Evolutionary conservation across 2,888 invertebrate species (phyloP).

Genomic region (Marasmarcha lunaedactyla): DNA sequence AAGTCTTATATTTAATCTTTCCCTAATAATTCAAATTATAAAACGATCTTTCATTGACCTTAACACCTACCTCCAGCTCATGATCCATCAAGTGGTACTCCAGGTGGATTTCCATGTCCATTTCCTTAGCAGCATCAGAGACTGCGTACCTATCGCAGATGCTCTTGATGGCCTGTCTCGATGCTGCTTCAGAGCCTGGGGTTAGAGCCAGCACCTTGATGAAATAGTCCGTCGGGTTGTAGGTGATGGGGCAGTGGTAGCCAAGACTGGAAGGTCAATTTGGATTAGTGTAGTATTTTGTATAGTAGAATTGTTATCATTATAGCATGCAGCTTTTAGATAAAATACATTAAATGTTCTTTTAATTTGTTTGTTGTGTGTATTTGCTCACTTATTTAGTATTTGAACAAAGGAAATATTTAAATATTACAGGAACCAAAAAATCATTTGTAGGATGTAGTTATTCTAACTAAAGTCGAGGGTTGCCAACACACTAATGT

Average conservation of each 20-base stretch:
- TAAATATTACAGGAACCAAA: too few species aligned
- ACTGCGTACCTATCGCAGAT: conserved; percentile 84
- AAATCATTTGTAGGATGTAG: too few species aligned
- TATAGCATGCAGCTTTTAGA: not conserved
- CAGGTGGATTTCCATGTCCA: conserved; percentile 79
- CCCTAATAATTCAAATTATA: too few species aligned
- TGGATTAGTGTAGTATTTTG: too few species aligned
- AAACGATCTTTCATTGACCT: too few species aligned
- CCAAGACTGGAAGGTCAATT: conserved; percentile 74
- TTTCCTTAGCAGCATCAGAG: conserved; percentile 80
- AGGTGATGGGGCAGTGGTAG: conserved; percentile 82
- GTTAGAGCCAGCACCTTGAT: conserved; percentile 85
- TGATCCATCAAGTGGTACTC: conserved; percentile 74
- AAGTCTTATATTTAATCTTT: too few species aligned
- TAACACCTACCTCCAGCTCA: conserved; percentile 56
- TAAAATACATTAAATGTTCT: not conserved
- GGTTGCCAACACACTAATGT: too few species aligned
- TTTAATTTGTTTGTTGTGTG: not conserved
- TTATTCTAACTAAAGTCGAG: too few species aligned
- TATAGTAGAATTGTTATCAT: not conserved
- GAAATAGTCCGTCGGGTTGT: conserved; percentile 92
- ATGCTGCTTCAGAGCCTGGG: conserved; percentile 81
- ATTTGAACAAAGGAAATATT: too few species aligned
- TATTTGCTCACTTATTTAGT: too few species aligned
- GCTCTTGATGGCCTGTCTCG: conserved; percentile 75